phyloP scores from a whole-genome alignment of 2,888 invertebrate species.

The Hermodice carunculata region DNA sequence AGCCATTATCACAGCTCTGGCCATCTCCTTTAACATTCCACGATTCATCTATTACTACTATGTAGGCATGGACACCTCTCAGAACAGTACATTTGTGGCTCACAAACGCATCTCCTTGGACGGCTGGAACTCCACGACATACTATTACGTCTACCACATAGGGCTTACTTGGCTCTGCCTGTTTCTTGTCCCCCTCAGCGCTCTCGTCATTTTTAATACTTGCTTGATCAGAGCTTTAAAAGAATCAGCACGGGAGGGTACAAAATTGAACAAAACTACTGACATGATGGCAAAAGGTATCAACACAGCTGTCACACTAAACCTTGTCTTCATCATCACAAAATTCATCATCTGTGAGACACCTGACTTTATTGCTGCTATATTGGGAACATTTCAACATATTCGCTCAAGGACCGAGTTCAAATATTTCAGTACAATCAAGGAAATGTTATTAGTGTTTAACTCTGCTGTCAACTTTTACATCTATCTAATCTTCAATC shows the following conservation, averaged over 20 bases:
- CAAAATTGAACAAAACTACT: not conserved
- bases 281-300: not conserved
- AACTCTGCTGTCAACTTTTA: constrained; percentile 29
- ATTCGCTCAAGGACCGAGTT: not conserved
- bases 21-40: constrained; percentile 22
- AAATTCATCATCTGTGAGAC: constrained; percentile 29
- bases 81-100: constrained; percentile 16
- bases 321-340: constrained; percentile 21
- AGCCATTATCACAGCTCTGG: not conserved
- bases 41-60: constrained; percentile 23
- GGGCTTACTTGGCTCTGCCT: constrained; percentile 18
- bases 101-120: constrained; percentile 15
- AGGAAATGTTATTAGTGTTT: constrained; percentile 27
- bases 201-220: constrained; percentile 12
- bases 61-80: constrained; percentile 7
- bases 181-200: constrained; percentile 18
- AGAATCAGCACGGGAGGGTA: not conserved
- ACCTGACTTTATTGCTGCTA: constrained; percentile 22
- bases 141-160: constrained; percentile 27
- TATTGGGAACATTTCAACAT: constrained; percentile 12
- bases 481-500: constrained; percentile 25
- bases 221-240: constrained; percentile 14
- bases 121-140: constrained; percentile 20
- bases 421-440: constrained; percentile 10
- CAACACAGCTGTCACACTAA: constrained; percentile 16